Evolutionary conservation across 2,888 invertebrate species (phyloP).

Genomic region (Macropis europaea): DNA sequence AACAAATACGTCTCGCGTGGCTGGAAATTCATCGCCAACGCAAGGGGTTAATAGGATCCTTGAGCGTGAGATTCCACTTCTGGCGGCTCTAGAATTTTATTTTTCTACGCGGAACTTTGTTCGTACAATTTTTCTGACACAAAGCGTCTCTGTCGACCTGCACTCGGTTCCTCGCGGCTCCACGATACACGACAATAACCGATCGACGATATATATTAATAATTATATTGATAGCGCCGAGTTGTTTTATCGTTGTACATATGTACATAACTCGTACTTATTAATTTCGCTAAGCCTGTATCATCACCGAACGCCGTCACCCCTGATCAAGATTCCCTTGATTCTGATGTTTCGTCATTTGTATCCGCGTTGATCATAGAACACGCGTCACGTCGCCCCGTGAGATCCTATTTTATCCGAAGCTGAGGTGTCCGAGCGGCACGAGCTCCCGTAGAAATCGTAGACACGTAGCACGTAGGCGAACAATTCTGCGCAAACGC

Average conservation of each 20-base stretch:
- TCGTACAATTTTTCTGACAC: too few relatives aligned
- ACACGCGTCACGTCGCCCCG: too few relatives aligned
- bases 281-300: constrained; percentile 77
- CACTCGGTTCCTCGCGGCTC: not conserved
- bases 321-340: constrained; percentile 31
- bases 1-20: too few relatives aligned
- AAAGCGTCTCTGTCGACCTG: constrained; percentile 23
- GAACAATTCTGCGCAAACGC: constrained; percentile 34
- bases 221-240: constrained; percentile 71
- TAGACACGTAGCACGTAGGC: constrained; percentile 21
- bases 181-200: constrained; percentile 63
- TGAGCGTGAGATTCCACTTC: too few relatives aligned
- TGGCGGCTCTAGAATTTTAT: too few relatives aligned
- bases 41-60: too few relatives aligned
- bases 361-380: constrained; percentile 35
- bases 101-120: too few relatives aligned
- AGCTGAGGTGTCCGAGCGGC: not conserved
- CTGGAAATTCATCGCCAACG: too few relatives aligned
- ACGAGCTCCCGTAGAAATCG: not conserved
- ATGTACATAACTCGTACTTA: constrained; percentile 80
- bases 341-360: constrained; percentile 43
- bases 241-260: constrained; percentile 78
- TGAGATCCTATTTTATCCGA: not conserved
- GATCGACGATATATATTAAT: constrained; percentile 67
- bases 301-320: constrained; percentile 43